These are phyloP conservation scores for Triplophysa yarkandensis DNA, from an alignment of 2,797 vertebrate species.

Conservation along the genomic window DNA sequence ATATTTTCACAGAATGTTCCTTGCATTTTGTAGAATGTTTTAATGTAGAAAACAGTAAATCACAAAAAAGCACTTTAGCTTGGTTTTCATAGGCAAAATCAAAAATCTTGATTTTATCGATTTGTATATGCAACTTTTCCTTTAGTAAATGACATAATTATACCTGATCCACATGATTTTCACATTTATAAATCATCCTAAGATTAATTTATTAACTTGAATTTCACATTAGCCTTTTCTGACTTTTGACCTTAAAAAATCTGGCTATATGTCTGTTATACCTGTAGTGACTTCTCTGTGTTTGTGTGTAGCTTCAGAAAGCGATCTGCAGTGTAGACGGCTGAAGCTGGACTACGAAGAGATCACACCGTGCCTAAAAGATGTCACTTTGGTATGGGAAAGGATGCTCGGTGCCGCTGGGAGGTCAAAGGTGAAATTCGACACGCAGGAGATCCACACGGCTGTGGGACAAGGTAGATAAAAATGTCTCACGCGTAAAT, in stretches of 20 bases:
- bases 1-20: no score
- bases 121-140: no score
- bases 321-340: constrained; percentile 89
- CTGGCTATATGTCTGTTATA: background rate
- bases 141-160: no score
- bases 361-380: constrained; percentile 94
- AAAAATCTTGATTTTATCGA: no score
- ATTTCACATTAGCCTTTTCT: background rate
- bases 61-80: no score
- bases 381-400: constrained; percentile 93
- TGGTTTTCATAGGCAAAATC: no score
- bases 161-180: no score
- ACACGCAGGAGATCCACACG: constrained; percentile 85
- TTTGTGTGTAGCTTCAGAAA: constrained; percentile 82
- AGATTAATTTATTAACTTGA: no score
- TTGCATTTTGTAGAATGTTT: no score
- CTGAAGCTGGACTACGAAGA: constrained; percentile 96
- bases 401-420: constrained; percentile 88
- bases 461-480: constrained; percentile 87
- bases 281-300: constrained; percentile 24
- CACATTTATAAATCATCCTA: no score
- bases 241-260: background rate
- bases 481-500: background rate
- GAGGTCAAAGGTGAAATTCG: constrained; percentile 88
- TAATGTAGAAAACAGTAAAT: no score